A percentile compares a stretch with the other conserved stretches of the same genome.
Conservation (phyloP, 1,140 invertebrate species). For the Drosophila burlai region DNA sequence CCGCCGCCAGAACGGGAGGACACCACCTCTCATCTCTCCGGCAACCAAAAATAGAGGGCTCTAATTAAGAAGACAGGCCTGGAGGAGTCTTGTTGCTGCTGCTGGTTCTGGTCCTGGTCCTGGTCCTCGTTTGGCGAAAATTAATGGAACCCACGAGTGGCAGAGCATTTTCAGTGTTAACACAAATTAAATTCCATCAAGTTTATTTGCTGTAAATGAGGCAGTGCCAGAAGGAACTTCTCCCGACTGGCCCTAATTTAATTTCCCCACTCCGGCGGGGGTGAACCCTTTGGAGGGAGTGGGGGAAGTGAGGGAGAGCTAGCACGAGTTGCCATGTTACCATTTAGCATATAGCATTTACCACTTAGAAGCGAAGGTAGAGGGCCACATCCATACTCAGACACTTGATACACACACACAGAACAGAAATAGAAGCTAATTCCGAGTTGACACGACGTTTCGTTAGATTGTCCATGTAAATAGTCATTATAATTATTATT, state of each 20-base stretch:
- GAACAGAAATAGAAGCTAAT: constrained; percentile 12
- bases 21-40: neutral
- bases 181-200: constrained; percentile 74
- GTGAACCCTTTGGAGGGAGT: constrained; percentile 12
- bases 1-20: constrained; percentile 4
- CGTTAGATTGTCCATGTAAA: constrained; percentile 60
- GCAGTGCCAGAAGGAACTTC: constrained; percentile 21
- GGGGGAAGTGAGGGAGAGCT: neutral
- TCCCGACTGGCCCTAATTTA: constrained; percentile 40
- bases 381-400: constrained; percentile 12
- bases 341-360: constrained; percentile 21
- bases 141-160: constrained; percentile 57
- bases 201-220: constrained; percentile 73
- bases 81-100: constrained; percentile 2
- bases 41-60: constrained; percentile 11
- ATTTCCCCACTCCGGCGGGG: constrained; percentile 8
- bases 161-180: constrained; percentile 47
- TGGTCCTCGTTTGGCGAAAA: constrained; percentile 42
- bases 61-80: constrained; percentile 69
- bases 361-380: constrained; percentile 29
- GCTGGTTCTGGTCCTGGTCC: neutral
- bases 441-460: constrained; percentile 26
- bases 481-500: constrained; percentile 81
- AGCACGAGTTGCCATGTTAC: constrained; percentile 60
- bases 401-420: constrained; percentile 15